These are phyloP conservation scores for Tetrax tetrax DNA, from an alignment of 2,113 vertebrate species.

Conservation along the genomic window DNA sequence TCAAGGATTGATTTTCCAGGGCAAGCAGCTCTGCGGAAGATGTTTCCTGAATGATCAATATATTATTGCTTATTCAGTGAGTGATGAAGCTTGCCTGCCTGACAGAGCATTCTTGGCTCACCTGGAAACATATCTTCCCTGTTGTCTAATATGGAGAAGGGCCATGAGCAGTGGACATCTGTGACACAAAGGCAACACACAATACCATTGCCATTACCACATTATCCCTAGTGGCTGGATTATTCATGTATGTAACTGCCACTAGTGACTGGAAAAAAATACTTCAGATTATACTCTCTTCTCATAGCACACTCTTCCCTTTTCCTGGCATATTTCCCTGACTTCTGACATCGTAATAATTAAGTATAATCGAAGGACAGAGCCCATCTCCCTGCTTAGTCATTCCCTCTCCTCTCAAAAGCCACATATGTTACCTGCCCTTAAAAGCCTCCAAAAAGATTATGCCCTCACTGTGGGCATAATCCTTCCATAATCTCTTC, in stretches of 20 bases:
- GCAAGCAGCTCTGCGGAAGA: background rate
- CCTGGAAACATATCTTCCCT: background rate
- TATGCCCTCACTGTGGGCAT: background rate
- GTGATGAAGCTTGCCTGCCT: background rate
- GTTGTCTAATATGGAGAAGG: background rate
- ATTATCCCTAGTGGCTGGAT: background rate
- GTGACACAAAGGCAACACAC: background rate
- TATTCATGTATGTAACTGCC: background rate
- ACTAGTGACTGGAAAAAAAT: background rate
- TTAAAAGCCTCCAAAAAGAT: background rate
- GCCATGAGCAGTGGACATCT: background rate
- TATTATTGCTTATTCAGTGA: background rate
- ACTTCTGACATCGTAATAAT: background rate
- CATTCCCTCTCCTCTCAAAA: background rate
- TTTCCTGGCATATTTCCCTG: background rate
- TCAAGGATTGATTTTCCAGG: background rate
- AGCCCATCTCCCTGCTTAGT: background rate
- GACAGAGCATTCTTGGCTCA: background rate
- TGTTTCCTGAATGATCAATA: background rate
- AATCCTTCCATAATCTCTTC: too few species aligned
- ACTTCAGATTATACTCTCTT: background rate
- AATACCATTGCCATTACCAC: background rate
- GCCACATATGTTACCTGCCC: background rate
- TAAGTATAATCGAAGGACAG: background rate
- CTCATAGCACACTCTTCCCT: background rate